Conservation (phyloP, 2,113 vertebrate genomes). For the Terrapene triunguis region DNA sequence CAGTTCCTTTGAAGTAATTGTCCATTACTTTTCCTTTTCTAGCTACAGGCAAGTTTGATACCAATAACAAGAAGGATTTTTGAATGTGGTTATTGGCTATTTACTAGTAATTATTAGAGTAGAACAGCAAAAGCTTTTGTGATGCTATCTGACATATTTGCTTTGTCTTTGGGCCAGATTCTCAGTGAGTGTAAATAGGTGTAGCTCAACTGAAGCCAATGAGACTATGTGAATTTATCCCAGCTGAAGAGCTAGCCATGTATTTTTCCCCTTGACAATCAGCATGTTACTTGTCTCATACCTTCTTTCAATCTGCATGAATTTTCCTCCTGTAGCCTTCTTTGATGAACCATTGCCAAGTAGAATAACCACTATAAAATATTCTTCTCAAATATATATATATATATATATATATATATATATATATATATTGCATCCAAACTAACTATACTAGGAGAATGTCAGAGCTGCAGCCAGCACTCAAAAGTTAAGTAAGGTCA, state of each 20-base stretch:
- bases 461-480: neutral
- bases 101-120: conserved; percentile 1
- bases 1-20: conserved; percentile 37
- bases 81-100: conserved; percentile 11
- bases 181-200: neutral
- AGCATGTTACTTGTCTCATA: neutral
- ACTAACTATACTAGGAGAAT: neutral
- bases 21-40: conserved; percentile 28
- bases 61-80: neutral
- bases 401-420: no score
- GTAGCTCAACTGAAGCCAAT: neutral
- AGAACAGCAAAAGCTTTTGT: neutral
- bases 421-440: neutral
- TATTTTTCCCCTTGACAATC: neutral
- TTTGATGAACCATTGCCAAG: neutral
- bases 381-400: neutral
- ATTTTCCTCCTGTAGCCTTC: neutral
- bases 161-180: neutral
- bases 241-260: neutral
- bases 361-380: neutral
- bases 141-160: neutral
- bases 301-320: neutral
- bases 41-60: conserved; percentile 5
- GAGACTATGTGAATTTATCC: neutral
- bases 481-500: neutral